Evolutionary conservation across 2,113 vertebrate genomes (phyloP).

Genomic region (Albula glossodonta): DNA sequence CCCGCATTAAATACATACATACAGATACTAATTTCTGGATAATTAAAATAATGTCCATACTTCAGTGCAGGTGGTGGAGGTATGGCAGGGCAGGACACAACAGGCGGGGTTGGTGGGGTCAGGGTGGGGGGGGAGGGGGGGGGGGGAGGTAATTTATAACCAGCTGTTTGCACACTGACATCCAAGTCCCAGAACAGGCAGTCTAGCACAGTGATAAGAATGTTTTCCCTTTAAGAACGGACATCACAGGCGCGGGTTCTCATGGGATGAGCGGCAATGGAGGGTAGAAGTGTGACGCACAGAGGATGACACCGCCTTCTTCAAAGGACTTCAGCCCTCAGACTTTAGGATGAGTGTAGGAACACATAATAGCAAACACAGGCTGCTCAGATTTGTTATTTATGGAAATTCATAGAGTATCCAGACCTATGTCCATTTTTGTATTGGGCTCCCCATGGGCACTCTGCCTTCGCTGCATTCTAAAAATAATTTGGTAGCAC

Average conservation of each 20-base stretch:
- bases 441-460: no score
- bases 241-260: neutral
- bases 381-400: no score
- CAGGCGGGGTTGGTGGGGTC: neutral
- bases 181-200: neutral
- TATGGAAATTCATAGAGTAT: no score
- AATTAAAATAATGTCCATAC: no score
- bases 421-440: no score
- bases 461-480: no score
- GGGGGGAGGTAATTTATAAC: conserved; percentile 21
- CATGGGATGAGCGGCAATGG: neutral
- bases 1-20: no score
- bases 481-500: no score
- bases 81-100: neutral
- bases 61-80: neutral
- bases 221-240: neutral
- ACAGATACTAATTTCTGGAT: no score
- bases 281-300: neutral
- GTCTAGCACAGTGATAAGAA: conserved; percentile 10
- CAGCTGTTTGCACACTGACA: conserved; percentile 15
- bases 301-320: neutral
- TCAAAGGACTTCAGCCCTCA: neutral
- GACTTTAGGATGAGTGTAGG: no score
- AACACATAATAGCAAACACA: no score
- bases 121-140: neutral